These are phyloP conservation scores for Atopsyche davidsoni DNA, from an alignment of 1,140 invertebrate genomes.

Conservation along the genomic window DNA sequence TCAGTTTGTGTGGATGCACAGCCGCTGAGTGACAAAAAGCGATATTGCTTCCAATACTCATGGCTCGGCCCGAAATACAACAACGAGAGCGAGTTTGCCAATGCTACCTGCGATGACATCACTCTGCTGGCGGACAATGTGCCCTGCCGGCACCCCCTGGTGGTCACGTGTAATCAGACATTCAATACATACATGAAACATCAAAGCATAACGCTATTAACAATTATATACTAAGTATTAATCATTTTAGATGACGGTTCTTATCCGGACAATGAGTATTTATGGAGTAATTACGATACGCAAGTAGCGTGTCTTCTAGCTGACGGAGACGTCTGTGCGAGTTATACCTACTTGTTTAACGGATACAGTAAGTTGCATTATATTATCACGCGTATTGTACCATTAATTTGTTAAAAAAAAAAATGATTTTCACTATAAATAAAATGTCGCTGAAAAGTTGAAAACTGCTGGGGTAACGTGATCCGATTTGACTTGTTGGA, in stretches of 20 bases:
- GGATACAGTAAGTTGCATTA: constrained; percentile 39
- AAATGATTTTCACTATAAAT: no score
- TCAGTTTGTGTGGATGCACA: constrained; percentile 17
- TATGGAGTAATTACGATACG: constrained; percentile 40
- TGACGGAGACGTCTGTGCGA: constrained; percentile 46
- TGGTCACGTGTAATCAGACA: constrained; percentile 44
- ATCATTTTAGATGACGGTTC: constrained; percentile 46
- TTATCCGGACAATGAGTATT: constrained; percentile 44
- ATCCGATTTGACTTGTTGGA: no score
- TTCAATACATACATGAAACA: constrained; percentile 2
- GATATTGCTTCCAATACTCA: constrained; percentile 48
- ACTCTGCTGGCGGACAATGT: constrained; percentile 40
- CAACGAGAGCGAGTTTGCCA: constrained; percentile 41
- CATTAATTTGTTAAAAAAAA: no score
- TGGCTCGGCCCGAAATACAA: constrained; percentile 49
- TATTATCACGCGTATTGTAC: no score
- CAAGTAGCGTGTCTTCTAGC: constrained; percentile 42
- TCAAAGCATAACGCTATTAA: background rate
- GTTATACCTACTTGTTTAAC: constrained; percentile 46
- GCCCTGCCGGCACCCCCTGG: constrained; percentile 46
- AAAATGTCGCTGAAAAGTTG: no score
- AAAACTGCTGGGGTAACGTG: no score
- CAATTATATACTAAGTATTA: background rate
- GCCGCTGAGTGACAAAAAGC: constrained; percentile 17
- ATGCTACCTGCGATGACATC: constrained; percentile 48